These are phyloP conservation scores for Chiridota heheva DNA, from an alignment of 35 echinoderm and acorn worm genomes.

Conservation along the genomic window DNA sequence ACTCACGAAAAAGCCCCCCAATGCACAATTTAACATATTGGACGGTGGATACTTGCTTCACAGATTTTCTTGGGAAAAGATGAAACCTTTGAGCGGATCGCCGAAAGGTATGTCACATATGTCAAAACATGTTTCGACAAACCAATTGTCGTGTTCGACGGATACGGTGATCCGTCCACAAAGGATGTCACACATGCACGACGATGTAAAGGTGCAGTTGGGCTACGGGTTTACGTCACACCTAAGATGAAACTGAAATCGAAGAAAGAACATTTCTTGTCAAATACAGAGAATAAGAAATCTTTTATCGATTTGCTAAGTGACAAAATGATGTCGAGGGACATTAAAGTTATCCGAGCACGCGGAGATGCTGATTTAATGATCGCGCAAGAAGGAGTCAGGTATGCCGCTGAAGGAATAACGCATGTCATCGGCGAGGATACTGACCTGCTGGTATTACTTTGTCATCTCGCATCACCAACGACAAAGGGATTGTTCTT, in stretches of 20 bases:
- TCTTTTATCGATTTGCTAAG: background rate
- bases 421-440: background rate
- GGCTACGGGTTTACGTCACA: background rate
- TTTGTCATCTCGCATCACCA: background rate
- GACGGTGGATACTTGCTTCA: slow-evolving; percentile 12
- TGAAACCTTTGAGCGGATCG: background rate
- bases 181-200: background rate
- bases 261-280: background rate
- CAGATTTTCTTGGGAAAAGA: slow-evolving; percentile 10
- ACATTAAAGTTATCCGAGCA: background rate
- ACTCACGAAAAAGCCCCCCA: background rate
- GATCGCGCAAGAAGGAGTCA: background rate
- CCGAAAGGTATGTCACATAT: background rate
- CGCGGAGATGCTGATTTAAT: slow-evolving; percentile 1
- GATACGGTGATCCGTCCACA: background rate
- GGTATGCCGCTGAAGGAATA: background rate
- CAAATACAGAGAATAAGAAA: background rate
- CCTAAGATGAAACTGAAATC: background rate
- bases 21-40: background rate
- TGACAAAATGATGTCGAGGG: background rate
- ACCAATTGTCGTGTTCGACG: background rate
- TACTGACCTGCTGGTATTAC: background rate
- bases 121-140: background rate
- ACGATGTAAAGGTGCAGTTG: background rate
- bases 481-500: background rate